Evolutionary conservation across 1,140 invertebrate species (phyloP).

Genomic region (Heliconius himera): DNA sequence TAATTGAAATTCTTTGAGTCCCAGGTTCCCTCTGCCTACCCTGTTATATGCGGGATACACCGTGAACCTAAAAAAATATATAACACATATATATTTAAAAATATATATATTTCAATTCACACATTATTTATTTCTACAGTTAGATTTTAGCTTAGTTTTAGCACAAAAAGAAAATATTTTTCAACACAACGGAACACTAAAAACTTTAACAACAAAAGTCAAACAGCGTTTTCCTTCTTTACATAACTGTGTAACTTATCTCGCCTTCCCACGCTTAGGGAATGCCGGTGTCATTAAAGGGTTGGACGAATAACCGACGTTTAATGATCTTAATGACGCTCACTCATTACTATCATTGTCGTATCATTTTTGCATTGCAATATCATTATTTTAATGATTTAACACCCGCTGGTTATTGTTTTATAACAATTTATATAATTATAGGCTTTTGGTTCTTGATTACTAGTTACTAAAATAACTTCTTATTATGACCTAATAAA

Average conservation of each 20-base stretch:
- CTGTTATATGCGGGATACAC: too few relatives aligned
- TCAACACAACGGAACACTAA: constrained; percentile 26
- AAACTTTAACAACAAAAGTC: constrained; percentile 52
- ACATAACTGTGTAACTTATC: constrained; percentile 70
- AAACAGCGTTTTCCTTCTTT: constrained; percentile 72
- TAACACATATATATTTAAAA: too few relatives aligned
- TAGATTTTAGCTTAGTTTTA: too few relatives aligned
- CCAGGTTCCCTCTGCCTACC: too few relatives aligned
- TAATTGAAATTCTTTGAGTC: too few relatives aligned
- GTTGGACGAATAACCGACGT: constrained; percentile 49
- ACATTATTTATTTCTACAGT: too few relatives aligned
- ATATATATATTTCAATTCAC: too few relatives aligned
- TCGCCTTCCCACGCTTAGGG: constrained; percentile 62
- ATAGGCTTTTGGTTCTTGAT: not conserved
- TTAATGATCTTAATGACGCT: constrained; percentile 58
- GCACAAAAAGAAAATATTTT: not conserved
- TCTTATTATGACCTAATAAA: too few relatives aligned
- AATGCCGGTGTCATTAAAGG: constrained; percentile 60
- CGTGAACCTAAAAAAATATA: too few relatives aligned
- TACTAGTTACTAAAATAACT: not conserved
- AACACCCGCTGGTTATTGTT: constrained; percentile 31
- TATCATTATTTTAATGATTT: constrained; percentile 38
- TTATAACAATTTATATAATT: constrained; percentile 6
- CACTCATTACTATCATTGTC: constrained; percentile 50
- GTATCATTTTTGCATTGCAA: constrained; percentile 52